Evolutionary conservation across 2,888 invertebrate genomes (phyloP).

Genomic region (Rhimphoctona megacephalus): DNA sequence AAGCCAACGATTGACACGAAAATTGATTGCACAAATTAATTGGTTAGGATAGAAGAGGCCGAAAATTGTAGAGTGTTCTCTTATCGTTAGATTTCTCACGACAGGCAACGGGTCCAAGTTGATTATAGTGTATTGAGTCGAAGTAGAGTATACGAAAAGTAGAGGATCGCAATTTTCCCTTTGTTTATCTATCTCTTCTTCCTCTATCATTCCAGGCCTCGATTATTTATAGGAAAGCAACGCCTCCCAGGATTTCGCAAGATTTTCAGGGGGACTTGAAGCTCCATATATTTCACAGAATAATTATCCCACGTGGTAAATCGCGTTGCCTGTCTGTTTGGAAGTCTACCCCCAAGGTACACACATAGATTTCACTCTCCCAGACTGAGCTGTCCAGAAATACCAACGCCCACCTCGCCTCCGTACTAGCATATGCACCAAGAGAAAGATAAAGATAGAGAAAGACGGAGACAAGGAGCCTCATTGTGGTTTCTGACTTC

Average conservation of each 20-base stretch:
- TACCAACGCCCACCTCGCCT: conserved; percentile 62
- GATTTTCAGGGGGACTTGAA: conserved; percentile 43
- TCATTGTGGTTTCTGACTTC: conserved; percentile 42
- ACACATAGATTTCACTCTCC: conserved; percentile 63
- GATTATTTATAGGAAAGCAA: conserved; percentile 61
- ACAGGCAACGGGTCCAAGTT: conserved; percentile 10
- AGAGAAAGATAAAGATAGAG: background rate
- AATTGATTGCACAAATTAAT: conserved; percentile 63
- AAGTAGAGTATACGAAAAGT: background rate
- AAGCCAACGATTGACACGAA: conserved; percentile 50
- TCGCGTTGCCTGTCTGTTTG: conserved; percentile 49
- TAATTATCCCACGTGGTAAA: conserved; percentile 65
- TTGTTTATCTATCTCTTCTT: background rate
- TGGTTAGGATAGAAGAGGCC: conserved; percentile 1
- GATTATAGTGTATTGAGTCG: conserved; percentile 27
- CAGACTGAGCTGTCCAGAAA: conserved; percentile 60
- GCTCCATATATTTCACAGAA: conserved; percentile 58
- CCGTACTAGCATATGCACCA: conserved; percentile 14
- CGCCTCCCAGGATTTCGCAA: conserved; percentile 47
- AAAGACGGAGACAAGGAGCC: conserved; percentile 9
- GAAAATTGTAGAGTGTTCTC: background rate
- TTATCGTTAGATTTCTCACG: background rate
- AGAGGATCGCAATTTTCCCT: background rate
- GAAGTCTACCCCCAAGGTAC: conserved; percentile 55
- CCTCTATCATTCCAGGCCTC: conserved; percentile 1